Evolutionary conservation across 2,888 invertebrate species (phyloP), one percentile per base, ranked within the genome.

Genomic region (Agrochola lychnidis): DNA sequence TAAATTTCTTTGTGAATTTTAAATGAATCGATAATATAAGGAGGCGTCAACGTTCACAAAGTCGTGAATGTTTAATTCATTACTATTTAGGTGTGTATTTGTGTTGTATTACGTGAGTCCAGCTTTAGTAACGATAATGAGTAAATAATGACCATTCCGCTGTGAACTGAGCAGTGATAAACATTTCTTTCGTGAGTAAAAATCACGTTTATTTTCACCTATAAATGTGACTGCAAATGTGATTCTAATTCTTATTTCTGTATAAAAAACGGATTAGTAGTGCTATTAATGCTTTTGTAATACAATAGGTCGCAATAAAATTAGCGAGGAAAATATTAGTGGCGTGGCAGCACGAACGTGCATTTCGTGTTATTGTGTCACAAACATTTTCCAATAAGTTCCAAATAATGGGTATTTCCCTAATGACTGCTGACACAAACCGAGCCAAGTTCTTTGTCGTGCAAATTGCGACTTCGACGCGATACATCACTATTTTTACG

Each of bases 401-500:
- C 73, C 78, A 75, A 83, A 83, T 84, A 74, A 81, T 73, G 64
- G 83, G 64, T 72, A 80, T 72, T 81, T 81, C 63, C 69, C 64
- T 83, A 83, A 83, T 84, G 78, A 84, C 81, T 59, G 68, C 63
- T 77, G 84, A 71, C 79, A 79, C 74, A 84, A 71, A 72, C 68
- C 68, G 76, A 79, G 79, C 84, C 81, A 84, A 84, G 76, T 86
- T 84, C 71, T 81, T 83, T 77, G 77, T 76, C 71, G 79, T 76
- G 76, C 62, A 78, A 86, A 86, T 72, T 81, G 70, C 63, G 76
- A 85, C 76, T 79, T 82, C 69, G 71, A 69, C 74, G 71, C 77
- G 73, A 79, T 77, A 79, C 78, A 78, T 85, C 87, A 89, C 89
- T 87, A 92, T 91, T 93, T 93, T 91, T 91, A 91, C 90, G 90